Percentiles rank a stretch among this genome's conserved stretches.
Conservation (phyloP, 2,113 vertebrate species). For the Smithornis capensis region DNA sequence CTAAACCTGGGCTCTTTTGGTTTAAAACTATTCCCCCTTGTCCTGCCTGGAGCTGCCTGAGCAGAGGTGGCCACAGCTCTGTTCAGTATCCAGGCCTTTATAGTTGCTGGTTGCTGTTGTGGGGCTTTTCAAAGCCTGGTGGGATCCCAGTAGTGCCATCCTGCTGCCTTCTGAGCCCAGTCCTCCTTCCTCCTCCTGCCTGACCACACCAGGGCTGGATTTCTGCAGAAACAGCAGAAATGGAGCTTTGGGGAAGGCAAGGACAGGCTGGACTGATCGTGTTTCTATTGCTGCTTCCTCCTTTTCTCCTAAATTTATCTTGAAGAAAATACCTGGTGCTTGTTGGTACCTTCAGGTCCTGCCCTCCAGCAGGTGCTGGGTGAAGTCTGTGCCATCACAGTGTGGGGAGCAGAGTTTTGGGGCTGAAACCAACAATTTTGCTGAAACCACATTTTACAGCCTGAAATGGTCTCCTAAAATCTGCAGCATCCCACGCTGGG, state of each 20-base stretch:
- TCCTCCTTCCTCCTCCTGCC: not conserved
- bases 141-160: not conserved
- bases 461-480: not conserved
- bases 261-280: not conserved
- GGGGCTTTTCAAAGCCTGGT: not conserved
- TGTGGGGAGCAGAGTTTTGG: accelerated
- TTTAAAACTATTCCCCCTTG: not conserved
- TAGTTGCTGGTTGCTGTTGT: accelerated
- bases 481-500: accelerated
- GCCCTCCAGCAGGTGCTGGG: accelerated
- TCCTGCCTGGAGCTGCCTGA: not conserved
- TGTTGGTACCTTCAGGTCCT: not conserved
- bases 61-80: not conserved
- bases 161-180: not conserved
- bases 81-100: not conserved
- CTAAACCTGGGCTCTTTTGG: not conserved
- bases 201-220: accelerated
- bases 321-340: not conserved
- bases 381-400: not conserved
- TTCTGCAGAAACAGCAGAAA: not conserved
- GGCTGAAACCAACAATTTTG: not conserved
- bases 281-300: not conserved
- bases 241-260: not conserved
- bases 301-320: not conserved
- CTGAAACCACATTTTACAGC: not conserved